These are phyloP conservation scores for Cyrtodaria siliqua DNA, from an alignment of 2,888 invertebrate species.

Conservation along the genomic window DNA sequence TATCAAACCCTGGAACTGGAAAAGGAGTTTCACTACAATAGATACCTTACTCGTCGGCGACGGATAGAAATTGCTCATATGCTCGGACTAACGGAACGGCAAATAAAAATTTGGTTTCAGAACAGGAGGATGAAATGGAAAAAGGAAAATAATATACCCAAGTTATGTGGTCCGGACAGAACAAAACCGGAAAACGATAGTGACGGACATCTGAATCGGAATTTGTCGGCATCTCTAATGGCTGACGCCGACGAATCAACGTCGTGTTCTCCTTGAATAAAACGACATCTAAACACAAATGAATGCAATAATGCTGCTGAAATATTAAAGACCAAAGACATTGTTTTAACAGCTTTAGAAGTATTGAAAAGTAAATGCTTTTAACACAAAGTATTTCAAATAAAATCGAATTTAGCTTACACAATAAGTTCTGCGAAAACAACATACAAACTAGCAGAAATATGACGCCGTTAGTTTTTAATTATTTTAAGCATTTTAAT, in stretches of 20 bases:
- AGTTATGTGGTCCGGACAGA: conserved; percentile 79
- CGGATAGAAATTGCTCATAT: conserved; percentile 99
- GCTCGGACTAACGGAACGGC: conserved; percentile 97
- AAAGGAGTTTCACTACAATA: conserved; percentile 99
- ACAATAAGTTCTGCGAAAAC: no score
- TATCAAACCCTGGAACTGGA: conserved; percentile 99
- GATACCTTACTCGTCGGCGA: conserved; percentile 98
- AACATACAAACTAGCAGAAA: no score
- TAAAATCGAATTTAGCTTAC: no score
- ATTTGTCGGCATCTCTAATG: conserved; percentile 52
- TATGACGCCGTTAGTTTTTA: no score
- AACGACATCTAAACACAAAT: no score
- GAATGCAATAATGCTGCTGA: no score
- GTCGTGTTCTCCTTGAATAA: conserved; percentile 62
- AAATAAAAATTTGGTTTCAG: conserved; percentile 92
- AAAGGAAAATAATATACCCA: conserved; percentile 81
- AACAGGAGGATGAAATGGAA: conserved; percentile 98
- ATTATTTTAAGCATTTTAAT: no score
- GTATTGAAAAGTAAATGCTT: no score
- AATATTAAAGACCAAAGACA: no score
- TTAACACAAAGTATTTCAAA: no score
- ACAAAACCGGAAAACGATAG: conserved; percentile 72
- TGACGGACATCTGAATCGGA: conserved; percentile 46
- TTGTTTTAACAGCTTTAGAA: no score
- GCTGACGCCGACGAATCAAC: conserved; percentile 64